A percentile compares a stretch with the other conserved stretches of the same genome.
Conservation (phyloP, 2,888 invertebrate genomes). For the Sarcophaga variegata region DNA sequence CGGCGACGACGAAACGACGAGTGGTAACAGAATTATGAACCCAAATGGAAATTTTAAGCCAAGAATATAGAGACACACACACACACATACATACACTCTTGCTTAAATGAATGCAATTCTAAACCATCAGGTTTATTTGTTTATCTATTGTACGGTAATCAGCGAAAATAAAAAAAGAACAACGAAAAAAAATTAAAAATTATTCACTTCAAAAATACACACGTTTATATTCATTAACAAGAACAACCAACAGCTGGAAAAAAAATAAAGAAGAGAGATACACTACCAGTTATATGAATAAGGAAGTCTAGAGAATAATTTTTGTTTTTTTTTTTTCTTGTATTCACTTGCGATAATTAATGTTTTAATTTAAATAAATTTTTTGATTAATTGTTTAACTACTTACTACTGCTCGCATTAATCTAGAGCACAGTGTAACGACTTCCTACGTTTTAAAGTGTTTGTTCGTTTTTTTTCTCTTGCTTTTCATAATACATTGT, state of each 20-base stretch:
- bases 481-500: slow-evolving; percentile 12
- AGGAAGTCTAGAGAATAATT: slow-evolving; percentile 1
- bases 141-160: slow-evolving; percentile 49
- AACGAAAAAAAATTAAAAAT: not conserved
- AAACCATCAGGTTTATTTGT: slow-evolving; percentile 56
- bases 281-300: slow-evolving; percentile 31
- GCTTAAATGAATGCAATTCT: slow-evolving; percentile 39
- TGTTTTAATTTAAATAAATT: not conserved
- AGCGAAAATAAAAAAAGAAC: slow-evolving; percentile 33
- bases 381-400: not conserved
- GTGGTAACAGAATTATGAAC: slow-evolving; percentile 29
- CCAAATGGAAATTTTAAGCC: slow-evolving; percentile 22
- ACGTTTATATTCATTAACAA: slow-evolving; percentile 12
- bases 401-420: slow-evolving; percentile 1
- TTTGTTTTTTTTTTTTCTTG: not conserved
- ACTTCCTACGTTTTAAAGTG: slow-evolving; percentile 10
- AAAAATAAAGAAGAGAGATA: not conserved
- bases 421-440: not conserved
- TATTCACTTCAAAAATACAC: slow-evolving; percentile 22
- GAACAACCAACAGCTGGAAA: not conserved
- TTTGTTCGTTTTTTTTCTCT: slow-evolving; percentile 25
- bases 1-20: slow-evolving; percentile 2
- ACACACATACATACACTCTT: not conserved
- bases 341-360: not conserved
- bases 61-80: slow-evolving; percentile 28